Base-by-base conservation (phyloP, 2,888 invertebrate genomes). In the Dicranocentrus wangi region DNA sequence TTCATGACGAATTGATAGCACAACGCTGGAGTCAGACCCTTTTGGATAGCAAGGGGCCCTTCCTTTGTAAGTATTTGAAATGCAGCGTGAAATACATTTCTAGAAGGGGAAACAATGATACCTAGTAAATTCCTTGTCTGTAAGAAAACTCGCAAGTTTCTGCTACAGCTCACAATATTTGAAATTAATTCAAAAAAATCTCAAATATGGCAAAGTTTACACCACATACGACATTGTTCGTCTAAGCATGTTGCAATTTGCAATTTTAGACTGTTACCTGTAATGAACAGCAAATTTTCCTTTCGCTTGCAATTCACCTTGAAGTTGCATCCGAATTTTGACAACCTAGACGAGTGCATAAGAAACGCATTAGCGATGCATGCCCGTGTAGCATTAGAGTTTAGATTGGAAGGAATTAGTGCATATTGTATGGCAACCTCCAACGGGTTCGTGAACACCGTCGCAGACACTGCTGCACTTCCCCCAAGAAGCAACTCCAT, bases 241-340 rank as follows among this genome's bases (percentile, higher is more conserved):
- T n/a, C n/a, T n/a, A n/a, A n/a, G n/a, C n/a, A n/a, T n/a, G n/a
- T n/a, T n/a, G n/a, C n/a, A n/a, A n/a, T n/a, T n/a, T n/a, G n/a
- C n/a, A n/a, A n/a, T n/a, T n/a, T n/a, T n/a, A n/a, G n/a, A n/a
- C n/a, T n/a, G n/a, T 25, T 23, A 75, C 75, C 58, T 66, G 66
- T 76, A 76, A 17, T 76, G 76, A 19, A 76, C 60, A 13, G 43
- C 55, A 65, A 42, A 78, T 17, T 78, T 78, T 28, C 95, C 95
- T 43, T 91, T 91, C 0, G 93, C 92, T 81, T 91, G 91, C 28
- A 96, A 88, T 53, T 84, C 84, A 1, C 84, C 94, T 88, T 97
- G 97, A 19, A 97, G 90, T 88, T 97, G 97, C 87, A 96, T 92
- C 17, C 96, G 91, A 0, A 94, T 95, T 89, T 97, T 97, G 8